Conservation (phyloP, 2,888 invertebrate genomes). For the Idaea aversata region DNA sequence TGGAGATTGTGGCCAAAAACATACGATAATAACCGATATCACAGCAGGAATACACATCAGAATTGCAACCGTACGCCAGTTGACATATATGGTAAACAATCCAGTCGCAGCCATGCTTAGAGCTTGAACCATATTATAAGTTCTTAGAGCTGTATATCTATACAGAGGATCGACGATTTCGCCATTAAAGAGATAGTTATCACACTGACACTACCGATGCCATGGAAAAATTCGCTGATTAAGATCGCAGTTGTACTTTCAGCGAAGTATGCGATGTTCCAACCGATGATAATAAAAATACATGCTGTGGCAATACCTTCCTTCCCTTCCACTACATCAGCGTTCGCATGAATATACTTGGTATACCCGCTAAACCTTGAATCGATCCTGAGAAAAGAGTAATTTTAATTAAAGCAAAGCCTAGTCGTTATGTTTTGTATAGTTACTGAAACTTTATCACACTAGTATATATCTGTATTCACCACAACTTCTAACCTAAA, state of each 20-base stretch:
- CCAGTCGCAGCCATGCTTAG: slow-evolving; percentile 24
- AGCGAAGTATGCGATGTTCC: slow-evolving; percentile 25
- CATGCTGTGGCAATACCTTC: slow-evolving; percentile 29
- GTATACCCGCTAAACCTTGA: slow-evolving; percentile 33
- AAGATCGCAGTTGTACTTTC: slow-evolving; percentile 17
- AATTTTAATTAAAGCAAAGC: not conserved
- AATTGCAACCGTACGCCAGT: slow-evolving; percentile 28
- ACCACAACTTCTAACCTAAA: too few species aligned
- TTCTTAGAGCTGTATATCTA: slow-evolving; percentile 23
- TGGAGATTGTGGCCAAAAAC: slow-evolving; percentile 33
- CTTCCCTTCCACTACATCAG: slow-evolving; percentile 34
- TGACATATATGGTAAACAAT: slow-evolving; percentile 23
- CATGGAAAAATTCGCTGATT: slow-evolving; percentile 31
- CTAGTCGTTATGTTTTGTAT: too few species aligned
- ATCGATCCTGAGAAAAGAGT: slow-evolving; percentile 28
- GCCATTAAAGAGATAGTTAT: slow-evolving; percentile 25
- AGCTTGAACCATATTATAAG: slow-evolving; percentile 21
- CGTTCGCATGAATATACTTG: slow-evolving; percentile 28
- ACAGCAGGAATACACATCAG: slow-evolving; percentile 21
- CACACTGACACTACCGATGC: slow-evolving; percentile 28
- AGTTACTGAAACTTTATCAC: too few species aligned
- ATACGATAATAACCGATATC: slow-evolving; percentile 15
- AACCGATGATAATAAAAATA: slow-evolving; percentile 21
- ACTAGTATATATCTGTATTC: too few species aligned
- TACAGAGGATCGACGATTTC: slow-evolving; percentile 31